A percentile compares a stretch with the other conserved stretches of the same genome.
Evolutionary conservation across 2,888 invertebrate genomes (phyloP).

Genomic region (Megastigmus dorsalis): DNA sequence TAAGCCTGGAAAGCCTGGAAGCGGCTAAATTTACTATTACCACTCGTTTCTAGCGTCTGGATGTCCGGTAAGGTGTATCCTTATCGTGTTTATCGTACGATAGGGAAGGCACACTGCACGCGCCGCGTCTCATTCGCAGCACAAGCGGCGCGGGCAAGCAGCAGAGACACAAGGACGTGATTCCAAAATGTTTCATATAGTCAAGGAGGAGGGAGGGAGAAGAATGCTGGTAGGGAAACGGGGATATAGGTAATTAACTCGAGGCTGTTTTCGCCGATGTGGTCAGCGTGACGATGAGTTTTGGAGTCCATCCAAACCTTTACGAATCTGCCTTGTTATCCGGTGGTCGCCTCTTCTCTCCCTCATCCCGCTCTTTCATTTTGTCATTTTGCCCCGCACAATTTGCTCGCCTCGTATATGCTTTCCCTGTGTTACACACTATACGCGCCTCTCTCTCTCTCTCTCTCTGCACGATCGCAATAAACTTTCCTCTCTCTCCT

Average conservation of each 20-base stretch:
- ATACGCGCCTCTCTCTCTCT: too few species aligned
- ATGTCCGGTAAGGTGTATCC: not conserved
- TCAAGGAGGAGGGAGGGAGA: too few species aligned
- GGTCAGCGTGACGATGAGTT: conserved; percentile 57
- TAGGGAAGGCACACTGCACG: not conserved
- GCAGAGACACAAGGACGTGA: not conserved
- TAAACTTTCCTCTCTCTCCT: too few species aligned
- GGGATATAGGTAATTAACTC: conserved; percentile 39
- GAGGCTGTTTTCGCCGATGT: conserved; percentile 17
- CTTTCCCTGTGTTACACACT: too few species aligned
- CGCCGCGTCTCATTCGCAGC: not conserved
- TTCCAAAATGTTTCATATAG: conserved; percentile 5
- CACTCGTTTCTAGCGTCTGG: too few species aligned
- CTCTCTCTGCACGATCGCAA: not conserved
- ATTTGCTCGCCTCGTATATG: not conserved
- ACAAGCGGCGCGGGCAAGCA: not conserved
- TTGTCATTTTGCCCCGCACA: not conserved
- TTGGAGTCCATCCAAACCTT: conserved; percentile 59
- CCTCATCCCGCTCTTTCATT: not conserved
- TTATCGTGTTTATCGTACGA: conserved; percentile 16
- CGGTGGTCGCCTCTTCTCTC: not conserved
- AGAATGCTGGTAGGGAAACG: too few species aligned
- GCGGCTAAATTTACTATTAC: too few species aligned
- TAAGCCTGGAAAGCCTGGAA: too few species aligned
- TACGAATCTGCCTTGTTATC: conserved; percentile 18